Evolutionary conservation across 2,113 vertebrate species (phyloP).

Genomic region (Dascyllus trimaculatus): DNA sequence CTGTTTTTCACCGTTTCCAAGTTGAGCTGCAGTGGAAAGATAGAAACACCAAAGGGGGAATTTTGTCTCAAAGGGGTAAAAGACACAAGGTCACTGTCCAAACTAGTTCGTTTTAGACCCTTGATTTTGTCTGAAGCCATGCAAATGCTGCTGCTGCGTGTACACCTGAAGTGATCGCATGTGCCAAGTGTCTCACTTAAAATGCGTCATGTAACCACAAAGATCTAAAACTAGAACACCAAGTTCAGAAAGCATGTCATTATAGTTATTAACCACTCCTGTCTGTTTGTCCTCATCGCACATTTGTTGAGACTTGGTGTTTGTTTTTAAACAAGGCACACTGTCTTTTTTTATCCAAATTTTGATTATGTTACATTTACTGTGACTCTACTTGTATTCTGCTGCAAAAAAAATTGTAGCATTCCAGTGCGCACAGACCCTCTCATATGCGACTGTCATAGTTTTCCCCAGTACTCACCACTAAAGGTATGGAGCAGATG

Average conservation of each 20-base stretch:
- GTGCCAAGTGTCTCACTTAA: neutral
- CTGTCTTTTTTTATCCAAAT: too few species aligned
- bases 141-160: neutral
- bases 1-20: too few species aligned
- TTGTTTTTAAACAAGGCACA: neutral
- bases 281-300: neutral
- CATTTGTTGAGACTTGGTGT: neutral
- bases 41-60: too few species aligned
- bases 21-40: too few species aligned
- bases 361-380: neutral
- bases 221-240: constrained; percentile 3
- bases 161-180: neutral
- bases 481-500: constrained; percentile 96
- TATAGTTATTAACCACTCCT: neutral
- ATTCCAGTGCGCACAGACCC: neutral
- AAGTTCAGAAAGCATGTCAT: constrained; percentile 5
- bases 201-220: constrained; percentile 45
- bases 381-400: neutral
- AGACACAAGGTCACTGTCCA: too few species aligned
- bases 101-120: too few species aligned
- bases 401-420: neutral
- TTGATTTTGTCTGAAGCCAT: neutral
- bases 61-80: too few species aligned
- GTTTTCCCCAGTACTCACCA: constrained; percentile 88
- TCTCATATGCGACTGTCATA: too few species aligned